Conservation (phyloP, 2,888 invertebrate species). For the Gnatocerus cornutus region DNA sequence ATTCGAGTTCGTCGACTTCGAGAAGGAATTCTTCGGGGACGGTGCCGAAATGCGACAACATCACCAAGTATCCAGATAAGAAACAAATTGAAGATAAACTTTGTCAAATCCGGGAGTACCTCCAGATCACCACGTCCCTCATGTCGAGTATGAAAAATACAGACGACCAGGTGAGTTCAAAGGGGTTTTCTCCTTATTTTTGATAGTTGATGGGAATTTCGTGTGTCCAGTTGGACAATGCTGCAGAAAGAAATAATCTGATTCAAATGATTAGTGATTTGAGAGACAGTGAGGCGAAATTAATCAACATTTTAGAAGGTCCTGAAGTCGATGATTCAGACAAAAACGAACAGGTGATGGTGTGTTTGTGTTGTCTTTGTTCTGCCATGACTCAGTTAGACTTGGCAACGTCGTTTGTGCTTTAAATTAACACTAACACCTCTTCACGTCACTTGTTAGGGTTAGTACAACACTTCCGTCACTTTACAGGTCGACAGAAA, state of each 20-base stretch:
- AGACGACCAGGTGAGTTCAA: conserved; percentile 78
- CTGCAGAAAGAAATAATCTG: conserved; percentile 61
- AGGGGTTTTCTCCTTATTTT: conserved; percentile 16
- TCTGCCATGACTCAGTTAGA: conserved; percentile 36
- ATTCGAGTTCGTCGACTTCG: conserved; percentile 65
- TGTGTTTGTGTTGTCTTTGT: conserved; percentile 26
- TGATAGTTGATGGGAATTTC: conserved; percentile 44
- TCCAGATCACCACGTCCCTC: conserved; percentile 80
- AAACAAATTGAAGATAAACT: conserved; percentile 81
- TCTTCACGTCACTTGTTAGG: no score
- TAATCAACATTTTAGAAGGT: conserved; percentile 74
- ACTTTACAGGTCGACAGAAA: conserved; percentile 28
- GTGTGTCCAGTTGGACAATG: conserved; percentile 54
- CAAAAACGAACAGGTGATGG: conserved; percentile 54
- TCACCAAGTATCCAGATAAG: conserved; percentile 76
- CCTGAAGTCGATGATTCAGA: conserved; percentile 55
- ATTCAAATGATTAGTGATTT: conserved; percentile 80
- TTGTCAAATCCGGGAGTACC: conserved; percentile 82
- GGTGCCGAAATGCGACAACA: conserved; percentile 69
- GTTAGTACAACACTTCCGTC: no score
- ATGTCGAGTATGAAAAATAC: conserved; percentile 80
- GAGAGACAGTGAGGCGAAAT: conserved; percentile 81
- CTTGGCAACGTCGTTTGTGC: conserved; percentile 26
- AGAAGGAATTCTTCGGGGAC: conserved; percentile 67
- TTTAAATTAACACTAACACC: no score